Conservation (phyloP, 2,888 invertebrate species). For the Sesamia inferens region DNA sequence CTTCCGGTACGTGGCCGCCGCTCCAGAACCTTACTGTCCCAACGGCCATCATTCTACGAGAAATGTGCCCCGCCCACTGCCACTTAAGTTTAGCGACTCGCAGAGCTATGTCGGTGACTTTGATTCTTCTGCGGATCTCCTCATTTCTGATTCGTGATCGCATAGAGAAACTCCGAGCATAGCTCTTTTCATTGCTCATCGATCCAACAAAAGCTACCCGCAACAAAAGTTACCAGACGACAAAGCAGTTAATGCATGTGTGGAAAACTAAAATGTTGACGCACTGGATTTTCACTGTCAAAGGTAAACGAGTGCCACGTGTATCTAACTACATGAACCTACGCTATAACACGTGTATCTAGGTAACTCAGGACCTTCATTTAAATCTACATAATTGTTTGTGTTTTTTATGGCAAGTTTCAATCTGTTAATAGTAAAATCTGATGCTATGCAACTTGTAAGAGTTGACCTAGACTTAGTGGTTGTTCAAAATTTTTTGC, state of each 20-base stretch:
- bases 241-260: constrained; percentile 7
- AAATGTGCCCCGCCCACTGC: no score
- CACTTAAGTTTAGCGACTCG: no score
- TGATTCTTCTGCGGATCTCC: no score
- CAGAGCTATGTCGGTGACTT: no score
- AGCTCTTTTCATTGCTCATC: no score
- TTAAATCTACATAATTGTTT: neutral
- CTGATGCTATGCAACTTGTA: neutral
- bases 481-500: neutral
- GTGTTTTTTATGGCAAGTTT: neutral
- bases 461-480: neutral
- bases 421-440: neutral
- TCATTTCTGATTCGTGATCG: no score
- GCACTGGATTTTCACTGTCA: neutral
- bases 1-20: no score
- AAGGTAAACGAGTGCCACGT: neutral
- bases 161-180: no score
- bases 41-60: no score
- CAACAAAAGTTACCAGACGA: neutral
- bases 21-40: no score
- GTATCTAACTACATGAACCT: neutral
- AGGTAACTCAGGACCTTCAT: neutral
- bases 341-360: neutral
- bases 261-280: constrained; percentile 6
- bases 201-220: no score